phyloP scores from a whole-genome alignment of 1,140 invertebrate genomes.

The Uloborus diversus region DNA sequence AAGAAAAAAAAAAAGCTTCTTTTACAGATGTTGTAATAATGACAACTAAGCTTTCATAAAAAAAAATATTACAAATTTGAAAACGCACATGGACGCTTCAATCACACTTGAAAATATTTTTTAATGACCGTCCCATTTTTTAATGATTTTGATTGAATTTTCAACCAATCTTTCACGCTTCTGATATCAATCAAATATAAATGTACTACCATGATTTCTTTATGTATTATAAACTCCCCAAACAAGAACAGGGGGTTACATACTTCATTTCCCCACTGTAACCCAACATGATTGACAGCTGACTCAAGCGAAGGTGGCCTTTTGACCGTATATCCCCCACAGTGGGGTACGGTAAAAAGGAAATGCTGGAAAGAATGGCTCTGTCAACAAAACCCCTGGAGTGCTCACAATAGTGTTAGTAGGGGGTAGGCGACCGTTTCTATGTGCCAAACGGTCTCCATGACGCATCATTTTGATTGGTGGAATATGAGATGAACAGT shows the following conservation, averaged over 20 bases:
- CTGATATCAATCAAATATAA: too few relatives aligned
- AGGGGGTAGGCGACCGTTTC: neutral
- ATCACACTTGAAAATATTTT: too few relatives aligned
- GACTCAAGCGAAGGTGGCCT: neutral
- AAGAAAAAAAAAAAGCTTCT: too few relatives aligned
- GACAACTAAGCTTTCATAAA: too few relatives aligned
- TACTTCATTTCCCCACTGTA: neutral
- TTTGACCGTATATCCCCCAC: conserved; percentile 14
- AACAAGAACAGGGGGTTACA: too few relatives aligned
- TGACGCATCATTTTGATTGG: conserved; percentile 46
- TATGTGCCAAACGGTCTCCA: conserved; percentile 25
- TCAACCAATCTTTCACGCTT: too few relatives aligned
- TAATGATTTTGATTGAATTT: too few relatives aligned
- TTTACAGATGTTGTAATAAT: too few relatives aligned
- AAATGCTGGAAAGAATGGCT: neutral
- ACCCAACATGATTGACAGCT: conserved; percentile 29
- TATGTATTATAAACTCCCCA: too few relatives aligned
- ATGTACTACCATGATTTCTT: neutral
- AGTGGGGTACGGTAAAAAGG: neutral
- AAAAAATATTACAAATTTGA: too few relatives aligned
- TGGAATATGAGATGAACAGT: conserved; percentile 12
- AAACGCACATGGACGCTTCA: too few relatives aligned
- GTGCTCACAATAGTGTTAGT: neutral
- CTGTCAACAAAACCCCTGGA: neutral
- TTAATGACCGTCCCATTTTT: too few relatives aligned